Evolutionary conservation across 2,113 vertebrate genomes (phyloP).

Genomic region (Cyprinodon variegatus): DNA sequence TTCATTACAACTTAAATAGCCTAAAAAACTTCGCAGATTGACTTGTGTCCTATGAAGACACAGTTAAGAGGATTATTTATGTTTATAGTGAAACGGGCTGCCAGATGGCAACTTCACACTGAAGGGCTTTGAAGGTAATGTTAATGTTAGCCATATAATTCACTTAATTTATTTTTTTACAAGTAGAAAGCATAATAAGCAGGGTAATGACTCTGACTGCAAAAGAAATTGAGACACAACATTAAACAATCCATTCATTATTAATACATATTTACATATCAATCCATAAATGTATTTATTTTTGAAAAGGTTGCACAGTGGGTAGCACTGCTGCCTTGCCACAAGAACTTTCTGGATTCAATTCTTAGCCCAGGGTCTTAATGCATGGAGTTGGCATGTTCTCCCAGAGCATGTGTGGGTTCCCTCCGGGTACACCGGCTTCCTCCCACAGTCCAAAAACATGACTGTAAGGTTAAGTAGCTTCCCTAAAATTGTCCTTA

Average conservation of each 20-base stretch:
- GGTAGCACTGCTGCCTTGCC: too few relatives aligned
- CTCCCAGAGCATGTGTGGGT: too few relatives aligned
- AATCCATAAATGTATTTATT: background rate
- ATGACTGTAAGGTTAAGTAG: too few relatives aligned
- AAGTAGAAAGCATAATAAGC: background rate
- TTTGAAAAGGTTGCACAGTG: background rate
- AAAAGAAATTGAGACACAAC: background rate
- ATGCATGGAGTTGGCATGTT: too few relatives aligned
- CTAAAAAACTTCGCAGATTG: slow-evolving; percentile 22
- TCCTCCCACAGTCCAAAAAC: too few relatives aligned
- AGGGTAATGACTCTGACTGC: background rate
- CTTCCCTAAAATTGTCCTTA: too few relatives aligned
- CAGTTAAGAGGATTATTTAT: slow-evolving; percentile 1
- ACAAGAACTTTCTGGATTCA: too few relatives aligned
- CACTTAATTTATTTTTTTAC: slow-evolving; percentile 9
- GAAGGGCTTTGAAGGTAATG: slow-evolving; percentile 8
- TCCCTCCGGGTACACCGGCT: too few relatives aligned
- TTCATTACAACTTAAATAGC: slow-evolving; percentile 25
- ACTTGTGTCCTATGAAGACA: slow-evolving; percentile 3
- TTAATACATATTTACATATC: background rate
- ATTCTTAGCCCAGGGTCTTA: too few relatives aligned
- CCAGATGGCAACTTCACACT: slow-evolving; percentile 27
- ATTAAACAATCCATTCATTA: background rate
- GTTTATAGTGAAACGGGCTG: slow-evolving; percentile 21
- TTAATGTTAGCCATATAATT: slow-evolving; percentile 4